Evolutionary conservation across 2,888 invertebrate genomes (phyloP).

Genomic region (Eupeodes latifasciatus): DNA sequence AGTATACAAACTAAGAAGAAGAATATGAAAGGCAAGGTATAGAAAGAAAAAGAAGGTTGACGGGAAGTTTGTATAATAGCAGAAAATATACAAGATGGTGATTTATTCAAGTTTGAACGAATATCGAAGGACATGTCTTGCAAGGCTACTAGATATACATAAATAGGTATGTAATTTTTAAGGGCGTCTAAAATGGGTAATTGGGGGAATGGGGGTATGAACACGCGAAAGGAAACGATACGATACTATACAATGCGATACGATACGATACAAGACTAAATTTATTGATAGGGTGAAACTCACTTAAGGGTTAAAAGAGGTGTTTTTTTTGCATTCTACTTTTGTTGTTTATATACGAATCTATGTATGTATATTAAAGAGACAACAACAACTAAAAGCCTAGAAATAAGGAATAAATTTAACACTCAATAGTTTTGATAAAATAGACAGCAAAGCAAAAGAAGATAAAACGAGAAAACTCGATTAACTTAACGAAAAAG

Average conservation of each 20-base stretch:
- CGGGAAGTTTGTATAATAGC: constrained; percentile 5
- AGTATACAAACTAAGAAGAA: constrained; percentile 28
- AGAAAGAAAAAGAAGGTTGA: not conserved
- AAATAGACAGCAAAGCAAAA: constrained; percentile 3
- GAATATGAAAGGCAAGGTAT: constrained; percentile 25
- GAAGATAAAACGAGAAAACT: constrained; percentile 1
- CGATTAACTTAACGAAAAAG: constrained; percentile 34
- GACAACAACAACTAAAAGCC: too few species aligned
- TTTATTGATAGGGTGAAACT: constrained; percentile 73
- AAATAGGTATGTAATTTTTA: not conserved
- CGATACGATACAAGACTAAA: constrained; percentile 44
- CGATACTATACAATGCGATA: constrained; percentile 6
- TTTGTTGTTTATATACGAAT: constrained; percentile 3
- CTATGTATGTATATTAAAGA: too few species aligned
- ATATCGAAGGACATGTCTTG: constrained; percentile 76
- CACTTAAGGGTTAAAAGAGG: constrained; percentile 16
- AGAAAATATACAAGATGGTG: constrained; percentile 63
- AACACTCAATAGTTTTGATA: not conserved
- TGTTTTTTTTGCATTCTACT: constrained; percentile 1
- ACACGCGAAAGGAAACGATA: not conserved
- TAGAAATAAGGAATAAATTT: not conserved
- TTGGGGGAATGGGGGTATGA: not conserved
- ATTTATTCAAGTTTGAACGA: constrained; percentile 76
- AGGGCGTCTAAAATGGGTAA: not conserved
- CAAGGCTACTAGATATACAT: constrained; percentile 44